Percentiles rank a stretch among this genome's conserved stretches.
Evolutionary conservation across 2,113 vertebrate genomes (phyloP).

Genomic region (Corythornis cristatus): DNA sequence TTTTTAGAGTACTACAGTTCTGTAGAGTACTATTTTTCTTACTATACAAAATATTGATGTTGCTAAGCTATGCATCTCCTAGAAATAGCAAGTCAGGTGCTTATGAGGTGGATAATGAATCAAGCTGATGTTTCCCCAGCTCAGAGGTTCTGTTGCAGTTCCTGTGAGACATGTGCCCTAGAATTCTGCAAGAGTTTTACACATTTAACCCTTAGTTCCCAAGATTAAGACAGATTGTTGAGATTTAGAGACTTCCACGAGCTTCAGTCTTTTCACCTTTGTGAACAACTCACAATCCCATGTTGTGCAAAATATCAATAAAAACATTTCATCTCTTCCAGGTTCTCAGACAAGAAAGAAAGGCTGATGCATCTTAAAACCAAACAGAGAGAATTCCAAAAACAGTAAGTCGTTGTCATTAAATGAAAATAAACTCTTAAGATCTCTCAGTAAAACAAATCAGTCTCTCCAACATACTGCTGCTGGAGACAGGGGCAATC

Average conservation of each 20-base stretch:
- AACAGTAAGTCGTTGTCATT: slow-evolving; percentile 81
- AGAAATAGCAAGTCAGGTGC: not conserved
- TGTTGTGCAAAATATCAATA: not conserved
- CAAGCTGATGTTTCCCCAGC: not conserved
- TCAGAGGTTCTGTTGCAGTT: not conserved
- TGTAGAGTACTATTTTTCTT: not conserved
- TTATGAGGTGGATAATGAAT: not conserved
- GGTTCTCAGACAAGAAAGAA: slow-evolving; percentile 90
- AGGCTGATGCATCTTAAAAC: slow-evolving; percentile 85
- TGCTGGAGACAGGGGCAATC: not conserved
- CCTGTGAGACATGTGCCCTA: not conserved
- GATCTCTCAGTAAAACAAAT: not conserved
- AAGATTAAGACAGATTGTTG: not conserved
- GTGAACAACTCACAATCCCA: not conserved
- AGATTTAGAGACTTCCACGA: not conserved
- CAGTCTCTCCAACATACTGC: not conserved
- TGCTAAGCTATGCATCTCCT: not conserved
- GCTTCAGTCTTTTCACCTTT: not conserved
- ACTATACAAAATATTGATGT: not conserved
- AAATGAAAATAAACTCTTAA: not conserved
- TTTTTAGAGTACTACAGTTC: not conserved
- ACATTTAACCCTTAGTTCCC: not conserved
- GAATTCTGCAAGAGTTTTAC: not conserved
- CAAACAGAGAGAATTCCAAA: slow-evolving; percentile 90
- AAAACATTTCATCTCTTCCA: slow-evolving; percentile 62